Conservation (phyloP, 2,797 vertebrate species). For the Sciurus vulgaris region DNA sequence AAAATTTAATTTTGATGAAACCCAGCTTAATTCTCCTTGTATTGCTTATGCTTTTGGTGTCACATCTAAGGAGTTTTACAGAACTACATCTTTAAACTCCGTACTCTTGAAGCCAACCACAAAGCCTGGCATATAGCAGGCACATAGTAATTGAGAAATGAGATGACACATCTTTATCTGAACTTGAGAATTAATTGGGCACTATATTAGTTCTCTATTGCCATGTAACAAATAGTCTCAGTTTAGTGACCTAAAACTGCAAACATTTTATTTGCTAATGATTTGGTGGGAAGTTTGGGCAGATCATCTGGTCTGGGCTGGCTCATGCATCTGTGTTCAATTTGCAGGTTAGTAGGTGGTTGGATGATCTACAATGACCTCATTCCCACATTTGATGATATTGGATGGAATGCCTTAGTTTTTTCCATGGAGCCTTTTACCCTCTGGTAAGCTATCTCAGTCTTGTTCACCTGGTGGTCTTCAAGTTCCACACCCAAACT, state of each 20-base stretch:
- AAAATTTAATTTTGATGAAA: conserved; percentile 20
- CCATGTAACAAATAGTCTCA: conserved; percentile 14
- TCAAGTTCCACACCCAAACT: conserved; percentile 21
- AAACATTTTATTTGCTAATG: conserved; percentile 26
- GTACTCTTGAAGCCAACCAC: conserved; percentile 32
- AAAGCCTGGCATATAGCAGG: conserved; percentile 34
- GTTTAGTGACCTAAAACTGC: background rate
- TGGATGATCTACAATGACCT: conserved; percentile 19
- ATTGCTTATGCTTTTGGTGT: background rate
- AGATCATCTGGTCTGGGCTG: background rate
- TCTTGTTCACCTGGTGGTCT: background rate
- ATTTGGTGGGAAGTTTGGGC: background rate
- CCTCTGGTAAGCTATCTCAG: background rate
- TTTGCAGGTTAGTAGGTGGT: background rate
- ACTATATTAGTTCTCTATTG: background rate
- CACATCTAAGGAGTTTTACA: background rate
- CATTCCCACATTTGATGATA: background rate
- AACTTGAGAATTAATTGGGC: conserved; percentile 19
- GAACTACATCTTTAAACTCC: background rate
- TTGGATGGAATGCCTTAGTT: background rate
- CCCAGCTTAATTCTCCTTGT: background rate
- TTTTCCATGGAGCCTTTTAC: conserved; percentile 3
- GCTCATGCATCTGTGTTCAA: background rate
- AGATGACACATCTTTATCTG: background rate
- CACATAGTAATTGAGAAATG: background rate